Conservation (phyloP, 2,113 vertebrate species). For the Lagopus muta region DNA sequence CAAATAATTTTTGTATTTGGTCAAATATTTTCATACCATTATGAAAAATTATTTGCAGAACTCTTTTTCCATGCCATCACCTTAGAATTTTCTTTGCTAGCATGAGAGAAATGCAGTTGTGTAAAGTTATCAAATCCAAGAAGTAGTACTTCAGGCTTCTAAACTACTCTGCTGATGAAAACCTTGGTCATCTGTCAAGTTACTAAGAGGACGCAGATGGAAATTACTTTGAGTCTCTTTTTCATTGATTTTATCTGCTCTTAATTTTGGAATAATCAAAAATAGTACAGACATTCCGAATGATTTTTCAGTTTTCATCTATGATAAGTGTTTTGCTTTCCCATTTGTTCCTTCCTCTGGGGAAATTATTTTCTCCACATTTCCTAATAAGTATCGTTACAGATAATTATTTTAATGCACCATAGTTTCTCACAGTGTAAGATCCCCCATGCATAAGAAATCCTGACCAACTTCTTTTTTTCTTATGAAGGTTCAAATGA, state of each 20-base stretch:
- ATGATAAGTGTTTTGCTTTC: background rate
- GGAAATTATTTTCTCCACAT: background rate
- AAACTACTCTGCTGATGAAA: background rate
- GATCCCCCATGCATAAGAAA: background rate
- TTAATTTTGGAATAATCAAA: background rate
- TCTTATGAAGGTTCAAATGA: background rate
- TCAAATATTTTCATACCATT: background rate
- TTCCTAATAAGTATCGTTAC: background rate
- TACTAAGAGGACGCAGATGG: background rate
- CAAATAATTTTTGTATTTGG: background rate
- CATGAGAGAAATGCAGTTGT: background rate
- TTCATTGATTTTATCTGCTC: background rate
- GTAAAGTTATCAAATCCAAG: background rate
- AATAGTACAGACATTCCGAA: background rate
- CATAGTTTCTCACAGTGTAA: background rate
- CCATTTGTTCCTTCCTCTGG: background rate
- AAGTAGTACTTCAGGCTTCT: background rate
- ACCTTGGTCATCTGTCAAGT: background rate
- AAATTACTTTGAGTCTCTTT: background rate
- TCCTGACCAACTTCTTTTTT: background rate
- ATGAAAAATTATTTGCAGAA: background rate
- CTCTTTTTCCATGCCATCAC: background rate
- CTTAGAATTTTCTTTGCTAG: background rate
- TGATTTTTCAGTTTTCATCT: background rate
- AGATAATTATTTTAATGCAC: background rate